Evolutionary conservation across 2,797 vertebrate genomes (phyloP), one percentile per base, ranked within the genome.

Genomic region (Sebastes vulpes): DNA sequence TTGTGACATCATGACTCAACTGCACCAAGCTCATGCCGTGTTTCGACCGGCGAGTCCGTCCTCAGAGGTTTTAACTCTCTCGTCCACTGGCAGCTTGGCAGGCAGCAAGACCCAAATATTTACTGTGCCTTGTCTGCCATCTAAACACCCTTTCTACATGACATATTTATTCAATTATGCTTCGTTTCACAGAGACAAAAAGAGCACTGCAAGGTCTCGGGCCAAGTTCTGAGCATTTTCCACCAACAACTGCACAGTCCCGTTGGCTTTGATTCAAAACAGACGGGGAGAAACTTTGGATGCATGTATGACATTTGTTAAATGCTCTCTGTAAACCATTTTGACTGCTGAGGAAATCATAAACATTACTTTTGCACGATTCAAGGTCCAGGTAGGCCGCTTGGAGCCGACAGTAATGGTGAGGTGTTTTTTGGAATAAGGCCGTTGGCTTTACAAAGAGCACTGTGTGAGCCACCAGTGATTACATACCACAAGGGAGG

Each of bases 121-220:
- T 91, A 93, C 81, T 82, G 81, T 59, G 68, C 86, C 83, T 79
- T 72, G 79, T 94, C 90, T 82, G 83, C 90, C 87, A 91, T 90
- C 86, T 89, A 92, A 95, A 93, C 90, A 92, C 85, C 65, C 65
- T 81, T 71, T 82, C 73, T 82, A 71, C 78, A 58, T 86, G 83
- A 89, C 93, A 93, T 87, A 94, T 95, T 95, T 92, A 89, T 93
- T 93, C 89, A 93, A 93, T 93, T 91, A 90, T 61, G 70, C 90
- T 85, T 91, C 61, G 54, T 87, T 93, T 92, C 86, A 84, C 84
- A 31, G 66, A 89, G 76, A 93, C 76, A 92, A 90, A 89, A 90
- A 74, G 75, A 90, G 67, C 50, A 58, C 58, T 16, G 48, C 59
- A 70, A 59, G 72, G 59, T 58, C 66, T 32, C 26, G 8, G 83